Conservation (phyloP, 1,140 invertebrate species). For the Zaprionus ornatus region DNA sequence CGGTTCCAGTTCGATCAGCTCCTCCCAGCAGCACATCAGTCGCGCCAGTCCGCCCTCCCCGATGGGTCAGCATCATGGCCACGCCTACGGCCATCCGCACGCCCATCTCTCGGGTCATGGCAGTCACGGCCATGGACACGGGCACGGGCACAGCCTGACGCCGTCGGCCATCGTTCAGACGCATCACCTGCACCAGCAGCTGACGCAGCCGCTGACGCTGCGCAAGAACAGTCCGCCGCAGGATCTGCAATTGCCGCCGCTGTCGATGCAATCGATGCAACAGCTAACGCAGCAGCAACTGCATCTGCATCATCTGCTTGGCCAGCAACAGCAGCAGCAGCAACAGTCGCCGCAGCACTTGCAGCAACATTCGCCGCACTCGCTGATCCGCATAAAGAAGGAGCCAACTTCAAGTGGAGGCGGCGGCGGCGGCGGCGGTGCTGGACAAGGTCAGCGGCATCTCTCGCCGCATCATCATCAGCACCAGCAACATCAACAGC, state of each 20-base stretch:
- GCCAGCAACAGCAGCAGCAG: slow-evolving; percentile 74
- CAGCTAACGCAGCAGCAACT: slow-evolving; percentile 76
- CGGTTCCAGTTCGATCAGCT: slow-evolving; percentile 69
- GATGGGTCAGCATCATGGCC: slow-evolving; percentile 22
- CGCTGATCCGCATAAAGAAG: slow-evolving; percentile 84
- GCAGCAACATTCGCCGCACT: slow-evolving; percentile 84
- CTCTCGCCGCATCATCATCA: slow-evolving; percentile 66
- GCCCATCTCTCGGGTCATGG: slow-evolving; percentile 17
- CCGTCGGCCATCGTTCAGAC: slow-evolving; percentile 73
- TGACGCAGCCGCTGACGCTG: slow-evolving; percentile 76
- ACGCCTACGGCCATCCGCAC: slow-evolving; percentile 31
- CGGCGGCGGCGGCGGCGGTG: slow-evolving; percentile 62
- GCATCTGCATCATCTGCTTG: slow-evolving; percentile 75
- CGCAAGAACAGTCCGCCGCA: slow-evolving; percentile 77
- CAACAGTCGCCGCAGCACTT: slow-evolving; percentile 79
- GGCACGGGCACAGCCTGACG: slow-evolving; percentile 53
- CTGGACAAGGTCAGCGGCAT: slow-evolving; percentile 64
- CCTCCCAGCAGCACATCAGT: slow-evolving; percentile 61
- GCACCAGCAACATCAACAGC: slow-evolving; percentile 57
- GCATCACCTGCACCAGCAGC: slow-evolving; percentile 79
- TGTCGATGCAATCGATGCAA: slow-evolving; percentile 81
- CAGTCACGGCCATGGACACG: slow-evolving; percentile 39
- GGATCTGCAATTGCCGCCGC: slow-evolving; percentile 81
- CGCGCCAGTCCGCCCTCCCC: slow-evolving; percentile 64
- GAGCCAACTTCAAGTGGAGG: slow-evolving; percentile 72